phyloP scores from a whole-genome alignment of 1,140 invertebrate genomes.

The Leptinotarsa lineolata region DNA sequence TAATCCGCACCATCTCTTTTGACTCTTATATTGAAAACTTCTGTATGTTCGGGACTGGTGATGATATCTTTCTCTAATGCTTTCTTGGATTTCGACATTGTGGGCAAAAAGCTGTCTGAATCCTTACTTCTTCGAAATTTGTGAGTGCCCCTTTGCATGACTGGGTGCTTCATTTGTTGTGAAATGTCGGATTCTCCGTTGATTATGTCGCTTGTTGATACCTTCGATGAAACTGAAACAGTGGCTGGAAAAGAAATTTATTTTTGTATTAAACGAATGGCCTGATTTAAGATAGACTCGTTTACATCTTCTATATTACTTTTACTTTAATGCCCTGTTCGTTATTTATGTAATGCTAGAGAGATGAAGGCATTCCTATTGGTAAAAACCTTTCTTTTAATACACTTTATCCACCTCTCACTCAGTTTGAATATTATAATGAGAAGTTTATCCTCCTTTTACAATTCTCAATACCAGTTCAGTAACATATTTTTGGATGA shows the following conservation, averaged over 20 bases:
- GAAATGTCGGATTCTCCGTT: slow-evolving; percentile 27
- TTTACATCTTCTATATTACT: too few species aligned
- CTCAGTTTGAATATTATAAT: too few species aligned
- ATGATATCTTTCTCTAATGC: slow-evolving; percentile 27
- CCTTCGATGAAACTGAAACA: slow-evolving; percentile 30
- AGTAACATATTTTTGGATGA: too few species aligned
- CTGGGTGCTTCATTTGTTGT: neutral
- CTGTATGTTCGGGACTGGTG: slow-evolving; percentile 41
- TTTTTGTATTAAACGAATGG: too few species aligned
- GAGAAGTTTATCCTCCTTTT: too few species aligned
- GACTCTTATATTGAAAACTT: slow-evolving; percentile 42
- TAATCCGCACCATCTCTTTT: slow-evolving; percentile 27
- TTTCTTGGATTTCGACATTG: neutral
- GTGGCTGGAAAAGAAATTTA: slow-evolving; percentile 26
- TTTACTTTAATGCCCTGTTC: too few species aligned
- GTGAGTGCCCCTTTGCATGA: neutral
- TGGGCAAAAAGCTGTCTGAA: neutral
- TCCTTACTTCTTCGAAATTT: neutral
- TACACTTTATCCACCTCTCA: too few species aligned
- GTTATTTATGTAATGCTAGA: too few species aligned
- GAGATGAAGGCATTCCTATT: too few species aligned
- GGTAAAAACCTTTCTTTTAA: too few species aligned
- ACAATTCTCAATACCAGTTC: too few species aligned
- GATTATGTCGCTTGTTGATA: slow-evolving; percentile 29
- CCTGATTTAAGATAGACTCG: too few species aligned